Percentiles rank a stretch among this genome's conserved stretches.
phyloP scores from a whole-genome alignment of 2,113 vertebrate genomes.

The Arvicanthis niloticus region DNA sequence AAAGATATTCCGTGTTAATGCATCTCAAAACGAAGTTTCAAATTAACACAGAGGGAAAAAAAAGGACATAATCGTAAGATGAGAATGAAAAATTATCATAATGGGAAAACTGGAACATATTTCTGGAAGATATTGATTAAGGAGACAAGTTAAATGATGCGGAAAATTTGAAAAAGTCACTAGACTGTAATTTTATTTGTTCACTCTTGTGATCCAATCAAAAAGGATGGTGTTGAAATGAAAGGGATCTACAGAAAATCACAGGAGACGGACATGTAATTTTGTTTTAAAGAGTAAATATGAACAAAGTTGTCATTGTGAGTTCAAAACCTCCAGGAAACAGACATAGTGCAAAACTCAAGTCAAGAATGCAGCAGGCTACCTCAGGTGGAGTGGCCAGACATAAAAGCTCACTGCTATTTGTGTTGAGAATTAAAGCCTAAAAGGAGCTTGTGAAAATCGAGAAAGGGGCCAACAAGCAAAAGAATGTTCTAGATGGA shows the following conservation, averaged over 20 bases:
- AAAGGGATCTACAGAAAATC: neutral
- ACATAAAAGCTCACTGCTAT: neutral
- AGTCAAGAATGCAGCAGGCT: neutral
- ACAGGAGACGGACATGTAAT: neutral
- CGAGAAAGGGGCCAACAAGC: neutral
- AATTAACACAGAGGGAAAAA: neutral
- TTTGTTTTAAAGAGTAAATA: slow-evolving; percentile 18
- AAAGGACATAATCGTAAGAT: neutral
- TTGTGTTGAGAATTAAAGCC: neutral
- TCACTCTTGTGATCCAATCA: neutral
- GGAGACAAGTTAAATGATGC: neutral
- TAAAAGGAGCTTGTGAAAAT: neutral
- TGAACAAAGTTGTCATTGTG: neutral
- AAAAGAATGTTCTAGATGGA: neutral
- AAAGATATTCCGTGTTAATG: neutral
- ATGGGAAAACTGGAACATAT: neutral
- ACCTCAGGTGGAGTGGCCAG: neutral
- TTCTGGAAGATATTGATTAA: neutral
- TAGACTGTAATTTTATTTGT: neutral
- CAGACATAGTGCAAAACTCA: neutral
- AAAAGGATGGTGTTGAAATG: neutral
- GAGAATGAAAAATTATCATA: neutral
- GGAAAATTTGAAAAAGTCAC: neutral
- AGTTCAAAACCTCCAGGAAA: neutral
- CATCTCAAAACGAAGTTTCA: neutral